Base-by-base conservation (phyloP, 2,113 vertebrate genomes). In the Pyrgilauda ruficollis region DNA sequence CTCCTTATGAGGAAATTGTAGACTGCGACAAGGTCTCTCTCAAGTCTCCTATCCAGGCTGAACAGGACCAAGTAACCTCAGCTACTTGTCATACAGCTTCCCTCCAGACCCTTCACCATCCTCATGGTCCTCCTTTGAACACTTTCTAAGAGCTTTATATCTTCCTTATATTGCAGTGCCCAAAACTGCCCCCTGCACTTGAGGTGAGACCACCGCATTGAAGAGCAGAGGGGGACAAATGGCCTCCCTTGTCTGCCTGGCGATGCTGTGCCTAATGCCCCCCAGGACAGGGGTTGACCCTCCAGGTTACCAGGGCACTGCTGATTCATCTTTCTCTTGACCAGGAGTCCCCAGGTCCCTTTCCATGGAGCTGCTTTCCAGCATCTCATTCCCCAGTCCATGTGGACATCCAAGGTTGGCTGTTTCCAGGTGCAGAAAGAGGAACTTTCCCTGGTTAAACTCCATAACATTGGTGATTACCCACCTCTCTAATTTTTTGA, bases 231-330 rank as follows among this genome's bases (percentile, higher is more conserved):
- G 0, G 1, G 21, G 21, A 20, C 20, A n/a, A 35, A 52, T 62
- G 2, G 6, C 20, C 10, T 52, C 31, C 11, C 11, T 35, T 2
- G 4, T 21, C 31, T 0, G 0, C 7, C 26, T 70, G 35, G 12
- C 0, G 1, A 14, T 63, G 47, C 37, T 53, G 39, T 3, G 9
- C 18, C 18, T 59, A 35, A 61, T 70, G 24, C 6, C 5, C 8
- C 6, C 11, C 46, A 20, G 12, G 55, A 43, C 15, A 24, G n/a
- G 0, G 0, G 12, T 2, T 44, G 31, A 16, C 13, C 20, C 12
- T 70, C 26, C 55, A 4, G 55, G 9, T 20, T 70, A 4, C 44
- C 24, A 35, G 44, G 55, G 15, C 55, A 52, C 31, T 70, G 67
- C 35, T 61, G 66, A 23, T 18, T n/a, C 23, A 59, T 27, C 18